These are phyloP conservation scores for Chlorops oryzae DNA, from an alignment of 1,140 invertebrate species.

Conservation along the genomic window DNA sequence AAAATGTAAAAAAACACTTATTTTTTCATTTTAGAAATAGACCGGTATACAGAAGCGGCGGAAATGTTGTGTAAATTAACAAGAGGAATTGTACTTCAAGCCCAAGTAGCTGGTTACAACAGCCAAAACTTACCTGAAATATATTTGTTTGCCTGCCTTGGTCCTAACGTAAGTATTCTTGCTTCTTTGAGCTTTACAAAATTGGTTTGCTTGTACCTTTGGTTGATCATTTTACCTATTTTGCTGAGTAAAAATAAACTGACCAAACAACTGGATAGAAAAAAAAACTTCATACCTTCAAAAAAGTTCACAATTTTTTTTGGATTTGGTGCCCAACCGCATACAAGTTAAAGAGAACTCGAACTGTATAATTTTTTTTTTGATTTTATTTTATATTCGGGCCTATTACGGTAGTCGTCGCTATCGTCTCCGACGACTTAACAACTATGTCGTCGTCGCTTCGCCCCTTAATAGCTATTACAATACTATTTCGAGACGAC, in stretches of 20 bases:
- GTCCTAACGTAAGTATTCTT: slow-evolving; percentile 58
- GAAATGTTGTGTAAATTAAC: slow-evolving; percentile 70
- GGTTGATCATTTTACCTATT: too few species aligned
- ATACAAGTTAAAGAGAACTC: too few species aligned
- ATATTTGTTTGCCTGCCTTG: slow-evolving; percentile 66
- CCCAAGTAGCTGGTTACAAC: slow-evolving; percentile 76
- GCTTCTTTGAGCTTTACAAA: too few species aligned
- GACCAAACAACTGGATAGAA: too few species aligned
- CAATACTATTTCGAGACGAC: too few species aligned
- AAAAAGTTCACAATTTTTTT: background rate
- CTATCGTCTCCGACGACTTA: too few species aligned
- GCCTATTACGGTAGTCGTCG: background rate
- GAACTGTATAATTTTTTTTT: background rate
- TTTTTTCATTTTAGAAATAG: slow-evolving; percentile 38
- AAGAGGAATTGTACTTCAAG: slow-evolving; percentile 73
- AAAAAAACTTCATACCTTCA: background rate
- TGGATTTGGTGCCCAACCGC: too few species aligned
- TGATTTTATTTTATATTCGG: background rate
- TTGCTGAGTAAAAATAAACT: too few species aligned
- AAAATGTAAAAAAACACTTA: slow-evolving; percentile 19
- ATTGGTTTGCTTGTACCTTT: too few species aligned
- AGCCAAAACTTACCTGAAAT: slow-evolving; percentile 70
- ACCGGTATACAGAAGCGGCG: slow-evolving; percentile 70
- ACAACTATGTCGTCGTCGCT: too few species aligned
- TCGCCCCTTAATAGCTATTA: too few species aligned